Percentiles rank a stretch among this genome's conserved stretches.
These are phyloP conservation scores for Podotricha telesiphe DNA, from an alignment of 2,888 invertebrate genomes.

Conservation along the genomic window DNA sequence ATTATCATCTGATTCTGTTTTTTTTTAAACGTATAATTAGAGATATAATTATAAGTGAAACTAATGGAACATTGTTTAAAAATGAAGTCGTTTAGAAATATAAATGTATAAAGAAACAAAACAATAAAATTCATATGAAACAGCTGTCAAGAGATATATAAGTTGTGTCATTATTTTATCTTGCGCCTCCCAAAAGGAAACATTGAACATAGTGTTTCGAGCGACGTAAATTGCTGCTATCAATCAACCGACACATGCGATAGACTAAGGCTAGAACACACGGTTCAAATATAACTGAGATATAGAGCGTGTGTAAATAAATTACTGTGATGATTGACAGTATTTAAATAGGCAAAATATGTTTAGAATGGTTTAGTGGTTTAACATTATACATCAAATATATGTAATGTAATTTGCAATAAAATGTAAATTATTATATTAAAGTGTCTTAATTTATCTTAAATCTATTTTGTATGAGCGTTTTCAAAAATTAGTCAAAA, in stretches of 20 bases:
- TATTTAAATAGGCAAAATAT: neutral
- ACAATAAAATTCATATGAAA: neutral
- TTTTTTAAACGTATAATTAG: too few relatives aligned
- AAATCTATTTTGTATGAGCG: too few relatives aligned
- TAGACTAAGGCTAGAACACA: conserved; percentile 14
- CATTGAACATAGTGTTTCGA: conserved; percentile 30
- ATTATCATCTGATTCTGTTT: too few relatives aligned
- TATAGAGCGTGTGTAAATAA: neutral
- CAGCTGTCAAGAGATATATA: neutral
- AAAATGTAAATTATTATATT: too few relatives aligned
- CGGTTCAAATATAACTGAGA: conserved; percentile 5
- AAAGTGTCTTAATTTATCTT: too few relatives aligned
- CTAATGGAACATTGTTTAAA: too few relatives aligned
- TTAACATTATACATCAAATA: too few relatives aligned
- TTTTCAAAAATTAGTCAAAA: too few relatives aligned
- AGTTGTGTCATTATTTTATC: conserved; percentile 17
- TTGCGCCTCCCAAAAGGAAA: conserved; percentile 30
- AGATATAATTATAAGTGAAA: too few relatives aligned
- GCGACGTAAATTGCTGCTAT: conserved; percentile 37
- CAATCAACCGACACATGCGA: conserved; percentile 34
- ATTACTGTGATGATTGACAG: conserved; percentile 6
- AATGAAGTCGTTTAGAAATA: too few relatives aligned
- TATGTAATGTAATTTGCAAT: too few relatives aligned
- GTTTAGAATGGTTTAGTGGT: neutral
- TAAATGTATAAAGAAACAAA: neutral